These are phyloP conservation scores for Acrobasis suavella DNA, from an alignment of 2,888 invertebrate genomes.

Conservation along the genomic window DNA sequence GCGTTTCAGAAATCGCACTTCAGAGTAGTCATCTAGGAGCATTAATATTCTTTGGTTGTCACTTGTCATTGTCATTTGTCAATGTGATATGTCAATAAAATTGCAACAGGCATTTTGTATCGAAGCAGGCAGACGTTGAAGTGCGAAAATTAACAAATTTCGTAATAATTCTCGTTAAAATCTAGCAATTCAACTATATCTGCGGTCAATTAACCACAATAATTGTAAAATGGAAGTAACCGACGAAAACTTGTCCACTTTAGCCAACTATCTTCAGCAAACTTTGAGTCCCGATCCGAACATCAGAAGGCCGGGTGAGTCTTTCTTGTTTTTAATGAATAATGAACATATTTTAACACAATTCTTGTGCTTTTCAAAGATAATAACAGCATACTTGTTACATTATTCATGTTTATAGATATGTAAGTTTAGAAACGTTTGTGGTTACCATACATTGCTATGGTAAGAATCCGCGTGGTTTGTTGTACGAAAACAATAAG, in stretches of 20 bases:
- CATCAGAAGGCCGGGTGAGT: constrained; percentile 91
- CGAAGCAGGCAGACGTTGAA: background rate
- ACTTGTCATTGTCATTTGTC: background rate
- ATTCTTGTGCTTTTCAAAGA: background rate
- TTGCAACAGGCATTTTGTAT: constrained; percentile 1
- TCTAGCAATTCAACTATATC: background rate
- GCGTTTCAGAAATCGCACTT: too few species aligned
- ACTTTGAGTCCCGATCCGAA: constrained; percentile 93
- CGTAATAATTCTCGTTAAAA: background rate
- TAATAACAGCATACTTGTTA: background rate
- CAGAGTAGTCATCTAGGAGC: too few species aligned
- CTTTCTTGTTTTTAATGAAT: too few species aligned
- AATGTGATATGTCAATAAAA: too few species aligned
- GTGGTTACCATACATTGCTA: too few species aligned
- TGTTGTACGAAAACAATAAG: too few species aligned
- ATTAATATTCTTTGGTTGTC: too few species aligned
- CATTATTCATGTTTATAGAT: background rate
- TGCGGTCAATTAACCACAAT: background rate
- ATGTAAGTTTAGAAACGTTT: too few species aligned
- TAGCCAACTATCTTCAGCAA: constrained; percentile 93
- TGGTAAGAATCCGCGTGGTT: too few species aligned
- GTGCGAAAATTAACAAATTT: background rate
- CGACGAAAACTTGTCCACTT: constrained; percentile 90
- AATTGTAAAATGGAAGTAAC: constrained; percentile 90
- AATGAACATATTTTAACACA: background rate